These are phyloP conservation scores for Sebastes oblongus DNA, from an alignment of 2,797 vertebrate genomes.

Conservation along the genomic window DNA sequence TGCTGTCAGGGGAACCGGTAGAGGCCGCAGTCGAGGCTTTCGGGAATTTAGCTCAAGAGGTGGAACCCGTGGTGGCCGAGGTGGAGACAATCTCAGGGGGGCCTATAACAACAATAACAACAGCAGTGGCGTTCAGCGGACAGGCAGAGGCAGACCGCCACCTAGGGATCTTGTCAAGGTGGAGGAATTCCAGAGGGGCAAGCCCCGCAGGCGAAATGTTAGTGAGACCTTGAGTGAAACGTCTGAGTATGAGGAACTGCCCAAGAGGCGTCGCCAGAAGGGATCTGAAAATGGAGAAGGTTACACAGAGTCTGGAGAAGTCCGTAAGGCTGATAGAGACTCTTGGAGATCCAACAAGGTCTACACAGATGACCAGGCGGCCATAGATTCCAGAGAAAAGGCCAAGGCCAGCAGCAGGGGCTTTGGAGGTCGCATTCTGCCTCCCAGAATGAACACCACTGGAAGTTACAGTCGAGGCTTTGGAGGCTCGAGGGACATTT, in stretches of 20 bases:
- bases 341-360: constrained; percentile 95
- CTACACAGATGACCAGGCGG: constrained; percentile 87
- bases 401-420: constrained; percentile 81
- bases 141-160: constrained; percentile 83
- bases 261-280: constrained; percentile 92
- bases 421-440: constrained; percentile 88
- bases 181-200: constrained; percentile 91
- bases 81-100: constrained; percentile 69
- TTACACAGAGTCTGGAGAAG: constrained; percentile 80
- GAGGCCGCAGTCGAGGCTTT: constrained; percentile 90
- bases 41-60: constrained; percentile 91
- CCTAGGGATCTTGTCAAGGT: constrained; percentile 86
- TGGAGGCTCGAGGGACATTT: constrained; percentile 82
- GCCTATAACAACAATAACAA: constrained; percentile 64
- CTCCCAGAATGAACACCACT: constrained; percentile 88
- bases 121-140: constrained; percentile 71
- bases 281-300: constrained; percentile 87
- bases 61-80: constrained; percentile 70
- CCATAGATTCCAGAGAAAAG: constrained; percentile 83
- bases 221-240: constrained; percentile 96
- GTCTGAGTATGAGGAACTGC: constrained; percentile 97
- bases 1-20: constrained; percentile 84
- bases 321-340: constrained; percentile 88
- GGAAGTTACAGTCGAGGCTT: constrained; percentile 86
- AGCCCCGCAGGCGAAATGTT: constrained; percentile 90